phyloP scores from a whole-genome alignment of 1,140 invertebrate species.

The Trichonephila inaurata region DNA sequence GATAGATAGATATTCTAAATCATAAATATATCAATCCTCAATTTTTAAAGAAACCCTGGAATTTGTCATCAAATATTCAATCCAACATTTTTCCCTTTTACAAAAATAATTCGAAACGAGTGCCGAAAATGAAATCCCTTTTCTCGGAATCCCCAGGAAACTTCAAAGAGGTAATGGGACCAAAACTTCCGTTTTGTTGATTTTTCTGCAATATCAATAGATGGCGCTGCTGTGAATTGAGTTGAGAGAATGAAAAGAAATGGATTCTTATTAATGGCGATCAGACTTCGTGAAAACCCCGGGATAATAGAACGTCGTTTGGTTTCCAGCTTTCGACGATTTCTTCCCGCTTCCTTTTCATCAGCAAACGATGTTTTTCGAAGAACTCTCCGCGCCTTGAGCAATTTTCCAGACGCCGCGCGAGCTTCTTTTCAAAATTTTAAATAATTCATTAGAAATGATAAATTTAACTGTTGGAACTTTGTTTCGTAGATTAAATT shows the following conservation, averaged over 20 bases:
- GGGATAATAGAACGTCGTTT: constrained; percentile 55
- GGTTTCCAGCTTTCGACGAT: not conserved
- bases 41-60: not conserved
- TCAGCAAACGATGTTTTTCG: not conserved
- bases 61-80: not conserved
- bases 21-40: no score
- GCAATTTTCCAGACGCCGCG: no score
- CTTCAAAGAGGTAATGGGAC: not conserved
- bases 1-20: no score
- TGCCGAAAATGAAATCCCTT: not conserved
- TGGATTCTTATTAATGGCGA: constrained; percentile 76
- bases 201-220: constrained; percentile 76
- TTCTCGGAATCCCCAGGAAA: not conserved
- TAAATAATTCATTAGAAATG: not conserved
- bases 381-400: not conserved
- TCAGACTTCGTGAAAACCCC: constrained; percentile 69
- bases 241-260: constrained; percentile 75
- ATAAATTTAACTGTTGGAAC: not conserved
- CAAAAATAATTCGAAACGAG: not conserved
- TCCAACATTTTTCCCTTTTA: not conserved
- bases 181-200: constrained; percentile 65
- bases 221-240: constrained; percentile 73
- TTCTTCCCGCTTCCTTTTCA: not conserved
- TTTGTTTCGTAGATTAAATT: not conserved
- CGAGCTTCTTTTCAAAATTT: not conserved